These are phyloP conservation scores for Ferdinandea cuprea DNA, from an alignment of 2,888 invertebrate genomes.

Conservation along the genomic window DNA sequence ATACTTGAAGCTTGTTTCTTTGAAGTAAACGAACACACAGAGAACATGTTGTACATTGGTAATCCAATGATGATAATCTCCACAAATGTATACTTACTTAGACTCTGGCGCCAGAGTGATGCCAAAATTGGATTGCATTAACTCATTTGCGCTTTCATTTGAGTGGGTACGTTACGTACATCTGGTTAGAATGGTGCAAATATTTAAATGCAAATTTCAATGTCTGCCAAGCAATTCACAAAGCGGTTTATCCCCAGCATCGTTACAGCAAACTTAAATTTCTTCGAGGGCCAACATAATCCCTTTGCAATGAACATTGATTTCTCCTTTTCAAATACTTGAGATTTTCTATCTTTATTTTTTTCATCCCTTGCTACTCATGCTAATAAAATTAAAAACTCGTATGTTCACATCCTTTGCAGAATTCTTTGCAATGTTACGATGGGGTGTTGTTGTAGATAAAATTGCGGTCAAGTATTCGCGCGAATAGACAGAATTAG, in stretches of 20 bases:
- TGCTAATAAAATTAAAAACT: constrained; percentile 18
- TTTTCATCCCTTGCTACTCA: neutral
- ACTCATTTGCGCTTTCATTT: constrained; percentile 32
- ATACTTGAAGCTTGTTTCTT: constrained; percentile 27
- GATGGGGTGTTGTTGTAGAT: neutral
- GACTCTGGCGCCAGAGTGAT: constrained; percentile 53
- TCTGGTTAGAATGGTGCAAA: constrained; percentile 18
- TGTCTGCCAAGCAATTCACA: constrained; percentile 14
- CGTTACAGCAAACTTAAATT: constrained; percentile 6
- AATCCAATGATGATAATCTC: constrained; percentile 63
- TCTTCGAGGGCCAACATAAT: neutral
- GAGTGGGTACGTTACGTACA: neutral
- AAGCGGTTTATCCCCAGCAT: neutral
- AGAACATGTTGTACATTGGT: constrained; percentile 40
- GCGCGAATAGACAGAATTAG: constrained; percentile 9
- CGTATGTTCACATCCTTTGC: neutral
- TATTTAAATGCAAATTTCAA: constrained; percentile 61
- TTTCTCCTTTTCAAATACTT: constrained; percentile 13
- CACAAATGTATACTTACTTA: constrained; percentile 26
- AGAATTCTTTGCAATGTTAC: neutral
- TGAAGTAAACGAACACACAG: constrained; percentile 27
- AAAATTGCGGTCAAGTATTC: constrained; percentile 25
- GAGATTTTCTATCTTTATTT: neutral
- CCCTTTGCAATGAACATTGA: constrained; percentile 26
- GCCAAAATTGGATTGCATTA: constrained; percentile 68